Evolutionary conservation across 2,888 invertebrate species (phyloP).

Genomic region (Drosophila anomalata): DNA sequence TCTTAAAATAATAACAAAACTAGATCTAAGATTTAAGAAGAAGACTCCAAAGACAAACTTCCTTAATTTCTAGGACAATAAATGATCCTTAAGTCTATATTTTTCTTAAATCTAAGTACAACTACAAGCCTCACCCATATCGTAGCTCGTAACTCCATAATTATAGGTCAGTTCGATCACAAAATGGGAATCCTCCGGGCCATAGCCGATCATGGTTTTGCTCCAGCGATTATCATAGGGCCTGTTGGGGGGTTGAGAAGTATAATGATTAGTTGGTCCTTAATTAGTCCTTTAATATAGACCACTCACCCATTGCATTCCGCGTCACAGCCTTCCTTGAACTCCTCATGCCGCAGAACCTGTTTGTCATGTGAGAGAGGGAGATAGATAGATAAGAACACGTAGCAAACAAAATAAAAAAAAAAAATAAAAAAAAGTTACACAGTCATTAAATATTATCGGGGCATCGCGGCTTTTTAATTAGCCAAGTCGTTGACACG

Average conservation of each 20-base stretch:
- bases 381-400: background rate
- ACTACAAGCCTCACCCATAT: slow-evolving; percentile 86
- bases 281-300: background rate
- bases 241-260: slow-evolving; percentile 84
- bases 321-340: slow-evolving; percentile 97
- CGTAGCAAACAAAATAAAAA: background rate
- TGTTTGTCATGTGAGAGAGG: slow-evolving; percentile 76
- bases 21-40: too few relatives aligned
- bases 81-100: too few relatives aligned
- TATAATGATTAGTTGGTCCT: background rate
- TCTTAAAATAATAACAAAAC: too few relatives aligned
- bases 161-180: slow-evolving; percentile 99
- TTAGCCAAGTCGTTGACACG: slow-evolving; percentile 32
- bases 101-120: too few relatives aligned
- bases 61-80: too few relatives aligned
- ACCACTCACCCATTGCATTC: slow-evolving; percentile 95
- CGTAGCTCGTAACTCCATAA: slow-evolving; percentile 95
- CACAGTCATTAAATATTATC: slow-evolving; percentile 39
- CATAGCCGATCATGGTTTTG: slow-evolving; percentile 99
- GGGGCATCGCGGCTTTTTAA: slow-evolving; percentile 38
- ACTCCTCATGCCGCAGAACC: slow-evolving; percentile 98
- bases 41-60: too few relatives aligned
- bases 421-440: slow-evolving; percentile 13
- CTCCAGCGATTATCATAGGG: slow-evolving; percentile 99
- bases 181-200: slow-evolving; percentile 96